phyloP scores from a whole-genome alignment of 2,797 vertebrate genomes.

The Synanceia verrucosa region DNA sequence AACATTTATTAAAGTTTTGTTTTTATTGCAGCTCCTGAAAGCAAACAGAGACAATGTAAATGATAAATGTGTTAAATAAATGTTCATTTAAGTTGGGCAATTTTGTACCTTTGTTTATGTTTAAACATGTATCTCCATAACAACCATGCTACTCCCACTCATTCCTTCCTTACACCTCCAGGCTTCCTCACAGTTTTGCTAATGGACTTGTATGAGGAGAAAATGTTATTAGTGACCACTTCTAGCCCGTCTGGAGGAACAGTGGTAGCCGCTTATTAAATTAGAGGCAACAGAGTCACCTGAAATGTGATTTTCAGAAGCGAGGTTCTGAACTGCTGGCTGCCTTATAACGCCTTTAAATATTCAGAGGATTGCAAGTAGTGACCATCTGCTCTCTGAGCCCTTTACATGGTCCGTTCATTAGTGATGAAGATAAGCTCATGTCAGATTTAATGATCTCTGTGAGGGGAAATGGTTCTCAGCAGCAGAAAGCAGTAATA shows the following conservation, averaged over 20 bases:
- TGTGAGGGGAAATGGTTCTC: neutral
- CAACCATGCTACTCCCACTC: conserved; percentile 6
- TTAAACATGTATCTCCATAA: too few species aligned
- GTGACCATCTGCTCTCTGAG: conserved; percentile 24
- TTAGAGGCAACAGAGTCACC: conserved; percentile 17
- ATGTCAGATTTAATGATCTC: conserved; percentile 17
- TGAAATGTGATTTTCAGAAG: conserved; percentile 31
- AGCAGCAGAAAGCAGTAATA: neutral
- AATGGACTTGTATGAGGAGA: conserved; percentile 21
- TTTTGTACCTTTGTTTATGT: too few species aligned
- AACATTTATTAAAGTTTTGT: too few species aligned
- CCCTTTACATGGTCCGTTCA: conserved; percentile 22
- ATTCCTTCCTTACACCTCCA: conserved; percentile 7
- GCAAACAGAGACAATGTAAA: neutral
- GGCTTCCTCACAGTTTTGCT: conserved; percentile 20
- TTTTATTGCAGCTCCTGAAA: too few species aligned
- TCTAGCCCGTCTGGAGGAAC: neutral
- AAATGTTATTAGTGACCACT: conserved; percentile 26
- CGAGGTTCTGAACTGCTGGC: conserved; percentile 23
- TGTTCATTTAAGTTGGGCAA: neutral
- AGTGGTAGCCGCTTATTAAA: conserved; percentile 14
- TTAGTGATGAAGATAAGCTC: neutral
- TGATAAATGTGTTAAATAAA: neutral
- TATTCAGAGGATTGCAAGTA: conserved; percentile 54
- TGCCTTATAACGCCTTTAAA: conserved; percentile 46